phyloP scores from a whole-genome alignment of 2,797 vertebrate species.

The Botia almorhae region DNA sequence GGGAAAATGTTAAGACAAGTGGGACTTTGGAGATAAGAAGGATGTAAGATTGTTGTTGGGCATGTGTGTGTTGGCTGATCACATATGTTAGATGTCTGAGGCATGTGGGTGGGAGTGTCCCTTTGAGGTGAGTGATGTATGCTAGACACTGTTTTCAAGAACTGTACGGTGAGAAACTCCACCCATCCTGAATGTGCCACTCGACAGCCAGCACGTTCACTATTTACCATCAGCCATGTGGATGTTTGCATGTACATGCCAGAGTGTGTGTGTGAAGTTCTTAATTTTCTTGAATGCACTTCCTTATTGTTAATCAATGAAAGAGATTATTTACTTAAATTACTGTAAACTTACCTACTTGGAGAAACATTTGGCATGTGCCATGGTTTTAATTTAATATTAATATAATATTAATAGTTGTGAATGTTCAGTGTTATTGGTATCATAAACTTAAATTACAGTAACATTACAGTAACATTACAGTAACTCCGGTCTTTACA shows the following conservation, averaged over 20 bases:
- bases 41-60: not conserved
- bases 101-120: not conserved
- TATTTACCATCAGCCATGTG: not conserved
- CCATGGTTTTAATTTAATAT: not conserved
- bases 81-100: not conserved
- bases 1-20: slow-evolving; percentile 8
- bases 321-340: not conserved
- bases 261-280: not conserved
- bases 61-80: not conserved
- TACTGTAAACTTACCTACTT: not conserved
- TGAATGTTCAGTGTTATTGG: no score
- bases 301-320: no score
- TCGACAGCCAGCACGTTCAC: not conserved
- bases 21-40: not conserved
- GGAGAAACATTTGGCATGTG: not conserved
- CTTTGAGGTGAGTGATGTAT: slow-evolving; percentile 18
- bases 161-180: slow-evolving; percentile 2
- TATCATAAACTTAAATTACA: no score
- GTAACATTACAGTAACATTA: no score
- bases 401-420: not conserved
- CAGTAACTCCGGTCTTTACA: not conserved
- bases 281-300: no score
- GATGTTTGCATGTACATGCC: slow-evolving; percentile 7
- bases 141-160: not conserved
- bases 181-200: not conserved